These are phyloP conservation scores for Drepanosiphum platanoidis DNA, from an alignment of 2,888 invertebrate genomes.

Conservation along the genomic window DNA sequence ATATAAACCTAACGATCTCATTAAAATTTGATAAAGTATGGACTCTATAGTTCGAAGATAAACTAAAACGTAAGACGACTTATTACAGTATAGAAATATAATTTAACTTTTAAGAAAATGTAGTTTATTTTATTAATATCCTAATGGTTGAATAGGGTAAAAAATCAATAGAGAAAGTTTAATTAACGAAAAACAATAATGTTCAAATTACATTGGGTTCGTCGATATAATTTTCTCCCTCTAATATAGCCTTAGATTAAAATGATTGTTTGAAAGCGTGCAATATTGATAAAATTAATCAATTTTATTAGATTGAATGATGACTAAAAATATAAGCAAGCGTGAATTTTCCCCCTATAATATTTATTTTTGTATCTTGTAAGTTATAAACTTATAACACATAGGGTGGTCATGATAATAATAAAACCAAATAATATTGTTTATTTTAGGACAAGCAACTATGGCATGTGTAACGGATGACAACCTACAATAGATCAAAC, in stretches of 20 bases:
- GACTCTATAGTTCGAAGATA: neutral
- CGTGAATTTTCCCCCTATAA: slow-evolving; percentile 29
- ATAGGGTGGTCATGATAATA: slow-evolving; percentile 43
- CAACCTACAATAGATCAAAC: slow-evolving; percentile 59
- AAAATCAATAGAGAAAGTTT: neutral
- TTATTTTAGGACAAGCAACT: slow-evolving; percentile 8
- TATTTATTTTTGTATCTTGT: slow-evolving; percentile 32
- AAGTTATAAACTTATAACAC: neutral
- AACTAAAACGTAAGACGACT: neutral
- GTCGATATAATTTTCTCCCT: neutral
- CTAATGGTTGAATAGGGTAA: neutral
- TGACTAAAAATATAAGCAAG: neutral
- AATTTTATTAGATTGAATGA: neutral
- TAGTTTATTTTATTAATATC: neutral
- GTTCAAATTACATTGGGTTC: slow-evolving; percentile 1
- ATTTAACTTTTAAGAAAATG: too few relatives aligned
- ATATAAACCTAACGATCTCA: neutral
- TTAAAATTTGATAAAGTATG: neutral
- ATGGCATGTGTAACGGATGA: slow-evolving; percentile 37
- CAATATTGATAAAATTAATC: slow-evolving; percentile 2
- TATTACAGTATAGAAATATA: neutral
- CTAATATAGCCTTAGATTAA: slow-evolving; percentile 5
- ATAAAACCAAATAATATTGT: slow-evolving; percentile 38
- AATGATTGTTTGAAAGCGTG: slow-evolving; percentile 24
- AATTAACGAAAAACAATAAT: slow-evolving; percentile 15